These are phyloP conservation scores for Copsychus sechellarum DNA, from an alignment of 2,113 vertebrate genomes.

Conservation along the genomic window DNA sequence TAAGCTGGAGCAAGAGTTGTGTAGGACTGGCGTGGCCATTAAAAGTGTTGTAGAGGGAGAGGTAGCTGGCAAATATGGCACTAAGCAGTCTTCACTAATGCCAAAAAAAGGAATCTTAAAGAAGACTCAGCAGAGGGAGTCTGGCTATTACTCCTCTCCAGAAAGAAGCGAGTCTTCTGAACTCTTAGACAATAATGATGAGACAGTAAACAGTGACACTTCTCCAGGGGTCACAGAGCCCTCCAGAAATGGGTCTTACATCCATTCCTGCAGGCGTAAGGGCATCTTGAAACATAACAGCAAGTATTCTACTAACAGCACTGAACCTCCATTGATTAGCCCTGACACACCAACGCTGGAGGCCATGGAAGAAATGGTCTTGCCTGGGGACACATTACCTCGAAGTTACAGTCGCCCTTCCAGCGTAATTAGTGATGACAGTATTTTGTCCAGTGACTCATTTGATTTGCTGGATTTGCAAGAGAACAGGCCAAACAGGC, in stretches of 20 bases:
- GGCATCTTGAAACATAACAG: conserved; percentile 95
- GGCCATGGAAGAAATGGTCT: conserved; percentile 74
- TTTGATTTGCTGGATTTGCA: conserved; percentile 87
- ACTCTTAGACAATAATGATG: conserved; percentile 78
- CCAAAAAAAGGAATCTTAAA: conserved; percentile 98
- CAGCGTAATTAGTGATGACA: conserved; percentile 89
- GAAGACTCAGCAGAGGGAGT: conserved; percentile 92
- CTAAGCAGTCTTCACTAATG: conserved; percentile 80
- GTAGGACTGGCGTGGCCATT: conserved; percentile 58
- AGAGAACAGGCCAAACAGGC: conserved; percentile 74
- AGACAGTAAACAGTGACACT: conserved; percentile 38
- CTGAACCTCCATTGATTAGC: conserved; percentile 62
- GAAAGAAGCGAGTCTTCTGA: conserved; percentile 94
- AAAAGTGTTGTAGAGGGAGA: conserved; percentile 72
- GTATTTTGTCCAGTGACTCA: conserved; percentile 83
- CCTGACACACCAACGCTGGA: conserved; percentile 70
- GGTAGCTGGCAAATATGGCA: conserved; percentile 70
- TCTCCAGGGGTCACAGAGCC: conserved; percentile 68
- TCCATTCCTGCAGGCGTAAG: conserved; percentile 83
- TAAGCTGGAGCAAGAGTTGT: conserved; percentile 77
- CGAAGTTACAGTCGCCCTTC: conserved; percentile 92
- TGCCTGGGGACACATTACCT: conserved; percentile 78
- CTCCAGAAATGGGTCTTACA: conserved; percentile 68
- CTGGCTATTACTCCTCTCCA: conserved; percentile 97
- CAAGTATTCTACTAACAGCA: conserved; percentile 83